Conservation (phyloP, 1,140 invertebrate species). For the Zaprionus ghesquierei region DNA sequence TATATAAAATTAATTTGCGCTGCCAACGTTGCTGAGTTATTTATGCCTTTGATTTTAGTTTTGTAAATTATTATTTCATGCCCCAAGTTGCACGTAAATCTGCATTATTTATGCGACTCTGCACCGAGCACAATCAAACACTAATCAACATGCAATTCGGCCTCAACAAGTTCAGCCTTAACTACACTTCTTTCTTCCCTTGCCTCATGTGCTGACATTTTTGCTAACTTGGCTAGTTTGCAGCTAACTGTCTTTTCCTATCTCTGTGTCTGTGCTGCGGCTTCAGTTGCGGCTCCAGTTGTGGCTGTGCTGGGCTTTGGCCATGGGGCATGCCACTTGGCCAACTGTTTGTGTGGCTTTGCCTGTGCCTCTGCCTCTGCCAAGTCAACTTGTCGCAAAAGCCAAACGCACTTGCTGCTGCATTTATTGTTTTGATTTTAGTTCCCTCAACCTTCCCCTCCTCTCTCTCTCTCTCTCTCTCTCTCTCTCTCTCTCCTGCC, state of each 20-base stretch:
- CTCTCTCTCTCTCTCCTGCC: not conserved
- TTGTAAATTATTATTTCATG: slow-evolving; percentile 33
- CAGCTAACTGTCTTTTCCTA: slow-evolving; percentile 16
- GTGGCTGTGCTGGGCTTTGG: not conserved
- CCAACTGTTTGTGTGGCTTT: slow-evolving; percentile 14
- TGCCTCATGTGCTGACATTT: slow-evolving; percentile 9
- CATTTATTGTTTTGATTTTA: slow-evolving; percentile 47
- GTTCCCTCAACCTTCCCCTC: not conserved
- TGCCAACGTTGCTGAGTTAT: slow-evolving; percentile 40
- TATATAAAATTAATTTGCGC: slow-evolving; percentile 65
- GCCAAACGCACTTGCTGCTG: slow-evolving; percentile 38
- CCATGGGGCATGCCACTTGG: slow-evolving; percentile 1
- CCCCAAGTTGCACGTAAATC: slow-evolving; percentile 13
- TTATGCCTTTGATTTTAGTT: slow-evolving; percentile 57
- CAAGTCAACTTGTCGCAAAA: slow-evolving; percentile 21
- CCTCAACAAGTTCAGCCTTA: not conserved
- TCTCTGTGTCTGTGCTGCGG: not conserved
- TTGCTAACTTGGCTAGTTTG: slow-evolving; percentile 8
- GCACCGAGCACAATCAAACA: slow-evolving; percentile 20
- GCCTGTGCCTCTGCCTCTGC: slow-evolving; percentile 10
- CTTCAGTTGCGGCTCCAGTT: not conserved
- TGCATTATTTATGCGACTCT: slow-evolving; percentile 15
- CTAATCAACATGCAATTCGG: slow-evolving; percentile 27
- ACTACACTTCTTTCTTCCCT: too few relatives aligned
- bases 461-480: not conserved